Evolutionary conservation across 1,140 invertebrate genomes (phyloP).

Genomic region (Adelges cooleyi): DNA sequence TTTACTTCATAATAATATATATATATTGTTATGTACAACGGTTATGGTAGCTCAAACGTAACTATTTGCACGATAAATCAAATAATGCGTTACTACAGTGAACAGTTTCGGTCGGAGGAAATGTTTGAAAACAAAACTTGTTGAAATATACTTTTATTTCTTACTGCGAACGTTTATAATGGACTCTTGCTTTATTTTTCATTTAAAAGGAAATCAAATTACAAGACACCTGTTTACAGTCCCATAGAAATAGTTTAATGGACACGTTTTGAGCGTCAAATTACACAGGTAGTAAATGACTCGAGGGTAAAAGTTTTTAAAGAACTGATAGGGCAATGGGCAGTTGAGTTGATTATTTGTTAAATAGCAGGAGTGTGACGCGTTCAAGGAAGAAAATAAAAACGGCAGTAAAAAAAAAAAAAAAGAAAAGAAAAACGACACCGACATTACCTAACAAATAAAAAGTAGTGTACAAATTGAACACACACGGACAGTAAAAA

Average conservation of each 20-base stretch:
- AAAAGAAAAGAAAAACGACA: too few relatives aligned
- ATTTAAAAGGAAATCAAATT: neutral
- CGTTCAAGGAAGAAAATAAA: too few relatives aligned
- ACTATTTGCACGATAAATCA: too few relatives aligned
- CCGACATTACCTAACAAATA: too few relatives aligned
- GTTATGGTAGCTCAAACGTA: too few relatives aligned
- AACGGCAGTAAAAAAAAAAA: too few relatives aligned
- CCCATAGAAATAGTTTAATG: constrained; percentile 6
- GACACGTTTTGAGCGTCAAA: constrained; percentile 18
- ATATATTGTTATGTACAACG: too few relatives aligned
- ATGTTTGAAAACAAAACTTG: constrained; percentile 4
- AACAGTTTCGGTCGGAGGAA: neutral
- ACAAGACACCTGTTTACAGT: constrained; percentile 9
- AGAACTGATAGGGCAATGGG: neutral
- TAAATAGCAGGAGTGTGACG: too few relatives aligned
- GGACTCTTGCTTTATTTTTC: neutral
- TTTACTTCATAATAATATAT: too few relatives aligned
- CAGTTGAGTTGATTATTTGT: constrained; percentile 18
- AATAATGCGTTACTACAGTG: too few relatives aligned
- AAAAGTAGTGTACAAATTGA: too few relatives aligned
- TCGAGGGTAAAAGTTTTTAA: neutral
- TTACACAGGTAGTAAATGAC: constrained; percentile 21
- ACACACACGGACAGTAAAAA: too few relatives aligned
- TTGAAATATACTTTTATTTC: neutral
- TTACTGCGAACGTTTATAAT: neutral